phyloP scores from a whole-genome alignment of 2,888 invertebrate genomes.

The Homarus gammarus region DNA sequence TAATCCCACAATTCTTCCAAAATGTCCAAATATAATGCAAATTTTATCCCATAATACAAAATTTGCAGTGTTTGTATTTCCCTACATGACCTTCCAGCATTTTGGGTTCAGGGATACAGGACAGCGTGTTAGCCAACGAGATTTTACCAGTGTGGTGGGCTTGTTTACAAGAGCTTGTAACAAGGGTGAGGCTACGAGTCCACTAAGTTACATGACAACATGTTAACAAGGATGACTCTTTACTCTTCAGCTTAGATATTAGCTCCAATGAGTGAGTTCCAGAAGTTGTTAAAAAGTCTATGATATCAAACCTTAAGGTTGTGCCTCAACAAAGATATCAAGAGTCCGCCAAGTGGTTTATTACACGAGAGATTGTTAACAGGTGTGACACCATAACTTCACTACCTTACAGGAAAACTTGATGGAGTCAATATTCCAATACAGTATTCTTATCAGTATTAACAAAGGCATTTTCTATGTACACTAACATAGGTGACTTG shows the following conservation, averaged over 20 bases:
- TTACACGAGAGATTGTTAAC: not conserved
- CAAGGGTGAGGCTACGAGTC: not conserved
- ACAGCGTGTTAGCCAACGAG: not conserved
- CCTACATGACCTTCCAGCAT: not conserved
- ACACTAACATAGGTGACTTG: conserved; percentile 40
- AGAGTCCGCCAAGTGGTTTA: not conserved
- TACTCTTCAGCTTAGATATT: not conserved
- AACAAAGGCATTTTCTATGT: conserved; percentile 54
- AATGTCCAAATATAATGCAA: not conserved
- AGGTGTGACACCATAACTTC: conserved; percentile 1
- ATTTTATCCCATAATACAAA: not conserved
- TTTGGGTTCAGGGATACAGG: not conserved
- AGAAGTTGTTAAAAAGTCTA: not conserved
- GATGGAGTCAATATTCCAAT: not conserved
- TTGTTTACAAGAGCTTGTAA: not conserved
- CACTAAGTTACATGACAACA: not conserved
- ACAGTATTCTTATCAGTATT: conserved; percentile 10
- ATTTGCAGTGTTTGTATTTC: not conserved
- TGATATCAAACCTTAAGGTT: not conserved
- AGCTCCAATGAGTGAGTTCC: not conserved
- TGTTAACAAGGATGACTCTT: not conserved
- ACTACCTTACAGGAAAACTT: not conserved
- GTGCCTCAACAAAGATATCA: not conserved
- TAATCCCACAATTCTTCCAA: not conserved
- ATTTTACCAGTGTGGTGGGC: not conserved